Base-by-base conservation (phyloP, 2,888 invertebrate genomes). In the Gisinianus flammeolus region DNA sequence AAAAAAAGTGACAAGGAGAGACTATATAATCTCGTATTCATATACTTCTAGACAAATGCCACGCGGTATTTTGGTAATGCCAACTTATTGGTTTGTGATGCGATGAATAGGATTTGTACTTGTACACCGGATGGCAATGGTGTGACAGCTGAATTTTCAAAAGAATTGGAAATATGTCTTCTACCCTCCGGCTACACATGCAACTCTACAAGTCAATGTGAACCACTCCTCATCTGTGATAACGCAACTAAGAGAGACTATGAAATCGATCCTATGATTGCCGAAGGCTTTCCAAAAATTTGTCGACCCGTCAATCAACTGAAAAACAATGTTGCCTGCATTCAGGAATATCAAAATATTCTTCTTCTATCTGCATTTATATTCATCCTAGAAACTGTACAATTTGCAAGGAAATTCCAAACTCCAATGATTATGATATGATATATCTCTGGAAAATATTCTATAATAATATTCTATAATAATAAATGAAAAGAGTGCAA, bases 151-250 rank as follows among this genome's bases (percentile, higher is more conserved):
- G 72, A 72, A 58, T 72, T 56, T 22, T 56, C 58, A 1, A 72
- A 72, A 33, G 72, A 72, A 28, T 31, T 72, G 22, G 31, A 72
- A 31, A 72, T 72, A n/a, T 72, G 72, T 30, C 72, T 72, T 52
- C 19, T 58, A 6, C 72, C 72, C 4, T 22, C 24, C 12, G 44
- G 26, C 58, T 72, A 72, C 31, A 10, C 30, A 22, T 72, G 72
- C 22, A 72, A 26, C 4, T 2, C n/a, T 30, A 72, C 72, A 10
- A 2, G 5, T 19, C 22, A 58, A 22, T 72, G 72, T 31, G 72
- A 44, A n/a, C 72, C 72, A 2, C 33, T 72, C 12, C 33, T 72
- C 3, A 31, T 52, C 8, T 72, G 72, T 58, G 26, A n/a, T 1
- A 12, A 26, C n/a, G 56, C 72, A 10, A 31, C 58, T 5, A 26